phyloP scores from a whole-genome alignment of 92 coral and sea anemone genomes.

The Porites divaricata region DNA sequence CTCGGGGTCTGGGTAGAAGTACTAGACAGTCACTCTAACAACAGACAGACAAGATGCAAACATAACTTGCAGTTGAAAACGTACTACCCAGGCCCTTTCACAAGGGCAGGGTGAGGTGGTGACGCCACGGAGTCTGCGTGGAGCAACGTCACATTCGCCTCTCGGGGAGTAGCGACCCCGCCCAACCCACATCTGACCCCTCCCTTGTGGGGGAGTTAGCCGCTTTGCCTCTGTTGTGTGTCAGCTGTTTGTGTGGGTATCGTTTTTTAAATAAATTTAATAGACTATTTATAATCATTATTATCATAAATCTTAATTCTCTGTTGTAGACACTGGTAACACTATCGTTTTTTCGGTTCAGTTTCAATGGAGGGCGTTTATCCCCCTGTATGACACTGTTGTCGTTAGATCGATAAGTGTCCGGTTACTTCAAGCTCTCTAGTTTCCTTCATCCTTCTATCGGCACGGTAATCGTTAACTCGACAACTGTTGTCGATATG shows the following conservation, averaged over 20 bases:
- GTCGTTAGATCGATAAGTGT: background rate
- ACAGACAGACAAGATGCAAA: conserved; percentile 13
- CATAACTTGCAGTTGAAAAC: background rate
- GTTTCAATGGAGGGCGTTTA: background rate
- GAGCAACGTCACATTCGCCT: conserved; percentile 55
- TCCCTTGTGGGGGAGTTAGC: conserved; percentile 21
- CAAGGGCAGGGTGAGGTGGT: conserved; percentile 60
- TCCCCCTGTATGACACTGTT: background rate
- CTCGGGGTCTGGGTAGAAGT: conserved; percentile 16
- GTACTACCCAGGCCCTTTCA: conserved; percentile 15
- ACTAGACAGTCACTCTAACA: conserved; percentile 5
- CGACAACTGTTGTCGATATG: conserved; percentile 29
- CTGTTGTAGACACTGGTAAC: background rate
- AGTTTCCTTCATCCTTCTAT: background rate
- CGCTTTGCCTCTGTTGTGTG: conserved; percentile 39
- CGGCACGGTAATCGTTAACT: conserved; percentile 29
- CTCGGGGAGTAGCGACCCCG: conserved; percentile 63
- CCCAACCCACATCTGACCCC: conserved; percentile 43
- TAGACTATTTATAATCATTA: background rate
- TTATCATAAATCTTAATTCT: background rate
- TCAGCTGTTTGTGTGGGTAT: conserved; percentile 16
- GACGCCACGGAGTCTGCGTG: conserved; percentile 58
- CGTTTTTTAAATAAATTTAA: background rate
- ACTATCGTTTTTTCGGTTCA: conserved; percentile 5
- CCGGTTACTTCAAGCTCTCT: background rate